A percentile compares a stretch with the other conserved stretches of the same genome.
phyloP scores from a whole-genome alignment of 2,113 vertebrate species.

The Mormyrus lacerda region DNA sequence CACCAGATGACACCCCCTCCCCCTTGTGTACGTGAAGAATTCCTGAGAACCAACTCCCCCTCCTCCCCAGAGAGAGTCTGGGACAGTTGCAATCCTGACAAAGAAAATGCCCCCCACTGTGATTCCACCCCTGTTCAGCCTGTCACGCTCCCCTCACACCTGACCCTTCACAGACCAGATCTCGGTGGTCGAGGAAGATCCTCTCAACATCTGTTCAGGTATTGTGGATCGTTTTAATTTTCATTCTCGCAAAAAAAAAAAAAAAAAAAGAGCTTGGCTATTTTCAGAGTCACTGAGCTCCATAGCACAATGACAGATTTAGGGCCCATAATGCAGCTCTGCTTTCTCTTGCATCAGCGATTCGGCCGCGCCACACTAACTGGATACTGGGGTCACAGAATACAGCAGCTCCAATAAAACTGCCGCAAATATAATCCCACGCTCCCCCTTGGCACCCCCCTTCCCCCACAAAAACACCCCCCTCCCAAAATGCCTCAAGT shows the following conservation, averaged over 20 bases:
- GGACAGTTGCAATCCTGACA: slow-evolving; percentile 40
- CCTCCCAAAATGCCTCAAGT: background rate
- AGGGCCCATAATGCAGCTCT: slow-evolving; percentile 74
- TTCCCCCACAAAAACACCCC: background rate
- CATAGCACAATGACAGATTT: slow-evolving; percentile 82
- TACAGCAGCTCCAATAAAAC: slow-evolving; percentile 46
- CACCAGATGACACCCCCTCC: slow-evolving; percentile 65
- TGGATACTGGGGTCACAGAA: slow-evolving; percentile 64
- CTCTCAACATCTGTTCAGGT: slow-evolving; percentile 67
- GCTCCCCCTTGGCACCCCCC: slow-evolving; percentile 7
- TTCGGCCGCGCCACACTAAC: slow-evolving; percentile 59
- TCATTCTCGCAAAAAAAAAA: slow-evolving; percentile 62
- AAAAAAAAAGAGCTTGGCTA: slow-evolving; percentile 60
- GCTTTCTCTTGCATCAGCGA: slow-evolving; percentile 72
- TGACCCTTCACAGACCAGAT: slow-evolving; percentile 49
- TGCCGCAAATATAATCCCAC: slow-evolving; percentile 28
- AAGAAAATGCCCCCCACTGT: slow-evolving; percentile 30
- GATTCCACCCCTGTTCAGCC: slow-evolving; percentile 26
- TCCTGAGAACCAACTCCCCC: slow-evolving; percentile 47
- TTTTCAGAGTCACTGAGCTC: slow-evolving; percentile 66
- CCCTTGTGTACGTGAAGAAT: slow-evolving; percentile 63
- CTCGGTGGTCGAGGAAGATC: slow-evolving; percentile 65
- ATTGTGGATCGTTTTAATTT: slow-evolving; percentile 58
- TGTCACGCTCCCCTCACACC: slow-evolving; percentile 32
- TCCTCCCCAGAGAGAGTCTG: slow-evolving; percentile 38